Evolutionary conservation across 1,140 invertebrate species (phyloP), one percentile per base, ranked within the genome.

Genomic region (Pollicipes pollicipes): DNA sequence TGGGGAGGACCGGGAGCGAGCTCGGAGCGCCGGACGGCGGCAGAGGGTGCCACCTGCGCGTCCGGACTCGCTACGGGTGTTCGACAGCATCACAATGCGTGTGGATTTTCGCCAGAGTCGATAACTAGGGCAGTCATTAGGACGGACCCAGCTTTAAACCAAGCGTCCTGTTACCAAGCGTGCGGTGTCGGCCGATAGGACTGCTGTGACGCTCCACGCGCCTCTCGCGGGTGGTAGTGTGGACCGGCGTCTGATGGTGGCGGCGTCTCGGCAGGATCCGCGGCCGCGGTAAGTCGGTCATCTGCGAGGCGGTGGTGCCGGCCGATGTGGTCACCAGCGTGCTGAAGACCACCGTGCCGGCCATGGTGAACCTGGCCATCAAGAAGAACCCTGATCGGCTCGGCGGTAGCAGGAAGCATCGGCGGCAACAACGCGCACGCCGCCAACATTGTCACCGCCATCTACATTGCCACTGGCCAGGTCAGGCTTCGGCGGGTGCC

Each of bases 401-500:
- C 95, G 21, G 91, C 95, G 0, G 84, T 98, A 73, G 95, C 96
- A 29, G 96, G 94, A 0, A 93, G 90, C 74, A 90, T 99, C 75
- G 88, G 90, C 35, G 93, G 97, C 3, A 97, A 93, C 76, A 99
- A 99, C 79, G 95, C 97, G 0, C 96, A 99, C 77, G 95, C 97
- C 0, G 95, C 96, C 0, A 99, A 99, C 80, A 90, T 99, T 81
- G 96, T 99, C 0, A 95, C 97, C 0, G 97, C 97, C 16, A 90
- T 99, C 66, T 99, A 88, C 78, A 92, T 99, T 73, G 97, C 97
- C 4, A 97, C 95, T 28, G 97, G 97, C 45, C 96, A 99, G 81
- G 85, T 86, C 75, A 75, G 24, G 24, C 3, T 27, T 64, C 63
- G 4, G 32, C 16, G 32, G 4, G 4, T 4, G 32, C 4, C 32